Evolutionary conservation across 1,140 invertebrate genomes (phyloP).

Genomic region (Drosophila simulans): DNA sequence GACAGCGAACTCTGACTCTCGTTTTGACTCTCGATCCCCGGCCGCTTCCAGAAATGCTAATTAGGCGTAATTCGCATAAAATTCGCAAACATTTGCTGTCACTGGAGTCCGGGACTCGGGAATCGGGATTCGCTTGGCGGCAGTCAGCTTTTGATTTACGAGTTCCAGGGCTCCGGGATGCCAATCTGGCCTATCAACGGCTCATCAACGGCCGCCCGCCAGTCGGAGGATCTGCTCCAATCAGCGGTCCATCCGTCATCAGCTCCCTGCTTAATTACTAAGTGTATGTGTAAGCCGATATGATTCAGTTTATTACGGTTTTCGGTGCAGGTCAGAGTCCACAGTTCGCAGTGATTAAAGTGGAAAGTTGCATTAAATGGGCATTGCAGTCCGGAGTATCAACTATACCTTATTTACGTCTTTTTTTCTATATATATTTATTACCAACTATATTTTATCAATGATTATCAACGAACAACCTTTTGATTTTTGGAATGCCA

Average conservation of each 20-base stretch:
- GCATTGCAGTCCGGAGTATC: not conserved
- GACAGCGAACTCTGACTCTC: slow-evolving; percentile 18
- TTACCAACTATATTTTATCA: too few species aligned
- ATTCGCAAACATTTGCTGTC: slow-evolving; percentile 80
- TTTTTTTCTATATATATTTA: too few species aligned
- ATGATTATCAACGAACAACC: too few species aligned
- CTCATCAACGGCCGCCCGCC: slow-evolving; percentile 44
- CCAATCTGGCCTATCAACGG: slow-evolving; percentile 56
- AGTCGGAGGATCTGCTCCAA: slow-evolving; percentile 33
- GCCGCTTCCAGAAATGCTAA: slow-evolving; percentile 71
- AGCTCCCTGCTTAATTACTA: slow-evolving; percentile 62
- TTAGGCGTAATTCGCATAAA: slow-evolving; percentile 83
- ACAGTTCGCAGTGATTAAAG: slow-evolving; percentile 1
- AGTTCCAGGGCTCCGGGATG: slow-evolving; percentile 16
- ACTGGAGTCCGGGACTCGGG: slow-evolving; percentile 18
- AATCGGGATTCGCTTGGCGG: slow-evolving; percentile 13
- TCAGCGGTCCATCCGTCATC: slow-evolving; percentile 73
- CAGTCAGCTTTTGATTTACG: slow-evolving; percentile 68
- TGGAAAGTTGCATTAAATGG: not conserved
- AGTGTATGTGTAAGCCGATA: slow-evolving; percentile 58
- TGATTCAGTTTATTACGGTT: slow-evolving; percentile 59
- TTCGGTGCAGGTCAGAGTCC: slow-evolving; percentile 5
- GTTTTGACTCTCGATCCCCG: slow-evolving; percentile 30
- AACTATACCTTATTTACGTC: too few species aligned
- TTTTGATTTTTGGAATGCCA: too few species aligned